These are phyloP conservation scores for Gallinago solitaria DNA, from an alignment of 2,797 vertebrate genomes.

Conservation along the genomic window DNA sequence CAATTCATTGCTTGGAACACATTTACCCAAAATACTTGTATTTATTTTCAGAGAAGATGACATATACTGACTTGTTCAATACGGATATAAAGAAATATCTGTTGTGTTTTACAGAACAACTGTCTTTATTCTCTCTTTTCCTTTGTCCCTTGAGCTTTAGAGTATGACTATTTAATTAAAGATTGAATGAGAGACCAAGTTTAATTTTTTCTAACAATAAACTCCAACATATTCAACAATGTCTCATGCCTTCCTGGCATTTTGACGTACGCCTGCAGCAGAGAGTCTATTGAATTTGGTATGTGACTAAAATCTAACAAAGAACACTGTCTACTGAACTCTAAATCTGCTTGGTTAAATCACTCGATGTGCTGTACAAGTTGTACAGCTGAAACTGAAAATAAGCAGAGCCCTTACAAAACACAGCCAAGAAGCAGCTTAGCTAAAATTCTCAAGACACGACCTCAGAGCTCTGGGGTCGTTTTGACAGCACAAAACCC, in stretches of 20 bases:
- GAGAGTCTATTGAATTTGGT: constrained; percentile 73
- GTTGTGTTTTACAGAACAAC: constrained; percentile 46
- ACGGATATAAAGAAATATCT: constrained; percentile 48
- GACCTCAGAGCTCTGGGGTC: background rate
- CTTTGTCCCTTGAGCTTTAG: constrained; percentile 59
- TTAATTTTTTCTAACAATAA: constrained; percentile 76
- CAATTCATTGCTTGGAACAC: constrained; percentile 10
- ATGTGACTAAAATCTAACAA: constrained; percentile 77
- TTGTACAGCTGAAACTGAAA: constrained; percentile 69
- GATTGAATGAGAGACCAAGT: constrained; percentile 60
- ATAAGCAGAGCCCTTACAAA: constrained; percentile 48
- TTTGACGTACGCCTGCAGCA: constrained; percentile 73
- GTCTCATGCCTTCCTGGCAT: constrained; percentile 76
- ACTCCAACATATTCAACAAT: constrained; percentile 65
- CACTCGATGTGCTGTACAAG: constrained; percentile 55
- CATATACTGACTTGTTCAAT: constrained; percentile 43
- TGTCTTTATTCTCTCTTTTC: constrained; percentile 41
- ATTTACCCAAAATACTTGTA: constrained; percentile 21
- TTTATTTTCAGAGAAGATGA: constrained; percentile 46
- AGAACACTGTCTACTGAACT: constrained; percentile 73
- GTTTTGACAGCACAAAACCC: background rate
- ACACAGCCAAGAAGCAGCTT: background rate
- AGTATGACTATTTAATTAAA: constrained; percentile 72
- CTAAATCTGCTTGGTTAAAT: constrained; percentile 73
- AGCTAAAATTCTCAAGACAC: constrained; percentile 30